A percentile compares a stretch with the other conserved stretches of the same genome.
Conservation (phyloP, 2,888 invertebrate genomes). For the Orchestes rusci region DNA sequence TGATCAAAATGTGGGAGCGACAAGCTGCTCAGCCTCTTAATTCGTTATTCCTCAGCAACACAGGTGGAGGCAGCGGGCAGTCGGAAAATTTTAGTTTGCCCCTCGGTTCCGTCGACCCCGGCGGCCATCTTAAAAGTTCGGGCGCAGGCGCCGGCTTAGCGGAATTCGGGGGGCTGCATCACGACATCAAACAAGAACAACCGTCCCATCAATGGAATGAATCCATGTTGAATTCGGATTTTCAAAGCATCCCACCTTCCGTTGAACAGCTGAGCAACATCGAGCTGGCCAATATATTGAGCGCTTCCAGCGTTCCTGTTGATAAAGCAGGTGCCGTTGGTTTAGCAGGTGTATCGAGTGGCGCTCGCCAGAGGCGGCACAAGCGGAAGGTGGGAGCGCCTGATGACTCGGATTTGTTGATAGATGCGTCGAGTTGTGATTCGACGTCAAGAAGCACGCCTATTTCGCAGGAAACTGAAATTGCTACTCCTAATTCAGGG, state of each 20-base stretch:
- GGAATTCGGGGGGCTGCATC: constrained; percentile 41
- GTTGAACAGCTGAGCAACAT: constrained; percentile 38
- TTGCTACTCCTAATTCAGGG: constrained; percentile 47
- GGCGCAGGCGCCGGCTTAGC: constrained; percentile 44
- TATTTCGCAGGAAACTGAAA: constrained; percentile 46
- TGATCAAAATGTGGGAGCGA: constrained; percentile 80
- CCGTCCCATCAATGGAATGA: too few species aligned
- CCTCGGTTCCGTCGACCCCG: constrained; percentile 61
- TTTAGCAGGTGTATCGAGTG: too few species aligned
- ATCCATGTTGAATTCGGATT: constrained; percentile 40
- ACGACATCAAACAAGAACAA: constrained; percentile 42
- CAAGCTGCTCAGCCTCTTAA: constrained; percentile 50
- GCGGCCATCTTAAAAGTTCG: constrained; percentile 46
- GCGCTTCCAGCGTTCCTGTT: too few species aligned
- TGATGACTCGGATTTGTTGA: constrained; percentile 50
- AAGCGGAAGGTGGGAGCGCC: constrained; percentile 54
- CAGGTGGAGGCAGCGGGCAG: constrained; percentile 47
- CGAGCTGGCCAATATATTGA: constrained; percentile 39
- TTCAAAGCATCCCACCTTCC: constrained; percentile 40
- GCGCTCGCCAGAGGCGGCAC: too few species aligned
- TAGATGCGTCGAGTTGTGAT: constrained; percentile 58
- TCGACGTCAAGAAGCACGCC: constrained; percentile 55
- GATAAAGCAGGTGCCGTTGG: too few species aligned
- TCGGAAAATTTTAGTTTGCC: constrained; percentile 56
- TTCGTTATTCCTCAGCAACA: too few species aligned